Conservation (phyloP, 2,888 invertebrate genomes). For the Gastrophysa polygoni region DNA sequence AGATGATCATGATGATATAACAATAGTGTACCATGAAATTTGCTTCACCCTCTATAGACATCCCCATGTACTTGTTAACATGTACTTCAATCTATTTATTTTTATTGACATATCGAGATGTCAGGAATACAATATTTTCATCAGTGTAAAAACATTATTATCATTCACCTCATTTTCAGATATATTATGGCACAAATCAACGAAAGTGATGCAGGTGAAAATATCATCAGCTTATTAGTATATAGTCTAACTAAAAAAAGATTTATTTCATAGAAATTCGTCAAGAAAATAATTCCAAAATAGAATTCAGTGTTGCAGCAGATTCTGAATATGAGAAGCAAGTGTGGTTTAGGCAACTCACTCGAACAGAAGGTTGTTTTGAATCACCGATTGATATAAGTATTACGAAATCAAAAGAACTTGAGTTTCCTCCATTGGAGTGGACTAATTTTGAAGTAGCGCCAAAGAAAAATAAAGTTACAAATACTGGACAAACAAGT, state of each 20-base stretch:
- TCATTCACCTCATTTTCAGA: background rate
- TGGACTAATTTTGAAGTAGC: constrained; percentile 66
- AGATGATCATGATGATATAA: too few relatives aligned
- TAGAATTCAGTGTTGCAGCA: background rate
- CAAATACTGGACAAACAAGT: constrained; percentile 73
- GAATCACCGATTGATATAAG: constrained; percentile 61
- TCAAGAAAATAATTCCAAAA: background rate
- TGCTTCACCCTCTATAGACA: too few relatives aligned
- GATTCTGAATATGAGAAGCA: constrained; percentile 15
- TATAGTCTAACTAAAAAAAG: background rate
- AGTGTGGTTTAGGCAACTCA: constrained; percentile 43
- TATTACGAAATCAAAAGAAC: constrained; percentile 49
- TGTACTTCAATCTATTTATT: too few relatives aligned
- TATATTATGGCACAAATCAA: background rate
- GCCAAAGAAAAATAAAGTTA: constrained; percentile 69
- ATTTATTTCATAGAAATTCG: background rate
- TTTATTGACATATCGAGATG: too few relatives aligned
- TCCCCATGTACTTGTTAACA: too few relatives aligned
- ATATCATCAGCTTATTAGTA: background rate
- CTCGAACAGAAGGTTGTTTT: constrained; percentile 46
- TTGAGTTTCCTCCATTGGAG: constrained; percentile 60
- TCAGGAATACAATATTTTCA: too few relatives aligned
- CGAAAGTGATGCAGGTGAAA: background rate
- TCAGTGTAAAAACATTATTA: background rate
- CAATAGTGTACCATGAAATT: too few relatives aligned